phyloP scores from a whole-genome alignment of 2,113 vertebrate species.

The Hippocampus guttulatus region DNA sequence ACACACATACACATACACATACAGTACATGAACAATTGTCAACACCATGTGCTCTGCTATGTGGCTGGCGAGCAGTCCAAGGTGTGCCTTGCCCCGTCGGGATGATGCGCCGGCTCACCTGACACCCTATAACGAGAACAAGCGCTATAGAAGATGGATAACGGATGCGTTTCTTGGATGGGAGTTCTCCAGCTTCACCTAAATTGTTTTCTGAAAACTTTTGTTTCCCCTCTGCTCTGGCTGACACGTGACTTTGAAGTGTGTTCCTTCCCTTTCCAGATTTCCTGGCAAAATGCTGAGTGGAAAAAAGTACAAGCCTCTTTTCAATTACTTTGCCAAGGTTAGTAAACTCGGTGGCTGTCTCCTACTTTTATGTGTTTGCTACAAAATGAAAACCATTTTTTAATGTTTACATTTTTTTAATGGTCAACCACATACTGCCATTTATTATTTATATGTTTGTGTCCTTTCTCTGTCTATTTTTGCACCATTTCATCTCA shows the following conservation, averaged over 20 bases:
- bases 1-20: too few relatives aligned
- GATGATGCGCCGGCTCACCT: not conserved
- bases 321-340: slow-evolving; percentile 91
- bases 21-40: too few relatives aligned
- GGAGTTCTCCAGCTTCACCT: not conserved
- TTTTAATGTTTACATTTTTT: slow-evolving; percentile 8
- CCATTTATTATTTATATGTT: not conserved
- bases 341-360: slow-evolving; percentile 65
- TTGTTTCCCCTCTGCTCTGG: not conserved
- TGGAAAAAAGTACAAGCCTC: slow-evolving; percentile 89
- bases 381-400: slow-evolving; percentile 14
- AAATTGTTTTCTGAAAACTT: slow-evolving; percentile 4
- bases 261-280: slow-evolving; percentile 63
- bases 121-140: not conserved
- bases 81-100: too few relatives aligned
- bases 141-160: not conserved
- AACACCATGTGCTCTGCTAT: too few relatives aligned
- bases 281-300: slow-evolving; percentile 87
- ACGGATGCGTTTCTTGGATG: not conserved
- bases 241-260: not conserved
- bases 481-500: slow-evolving; percentile 42
- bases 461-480: not conserved
- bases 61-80: too few relatives aligned
- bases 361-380: not conserved
- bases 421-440: slow-evolving; percentile 13